Evolutionary conservation across 2,888 invertebrate species (phyloP).

Genomic region (Ptychoptera contaminata): DNA sequence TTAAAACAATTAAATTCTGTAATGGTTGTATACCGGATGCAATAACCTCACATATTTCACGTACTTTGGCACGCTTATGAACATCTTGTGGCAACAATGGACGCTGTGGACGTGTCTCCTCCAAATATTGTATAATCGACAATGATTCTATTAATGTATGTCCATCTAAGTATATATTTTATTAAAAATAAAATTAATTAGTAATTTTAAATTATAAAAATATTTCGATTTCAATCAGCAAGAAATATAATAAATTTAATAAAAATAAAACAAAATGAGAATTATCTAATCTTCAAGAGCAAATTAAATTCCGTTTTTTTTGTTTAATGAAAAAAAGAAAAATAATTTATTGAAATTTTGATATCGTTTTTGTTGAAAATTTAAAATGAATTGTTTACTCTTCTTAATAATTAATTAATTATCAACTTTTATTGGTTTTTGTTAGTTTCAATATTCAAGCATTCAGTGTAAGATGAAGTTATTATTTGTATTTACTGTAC

Average conservation of each 20-base stretch:
- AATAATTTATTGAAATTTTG: neutral
- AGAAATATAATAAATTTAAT: neutral
- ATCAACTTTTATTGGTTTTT: too few relatives aligned
- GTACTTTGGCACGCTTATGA: constrained; percentile 74
- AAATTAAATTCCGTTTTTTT: neutral
- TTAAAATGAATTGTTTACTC: too few relatives aligned
- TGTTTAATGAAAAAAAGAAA: neutral
- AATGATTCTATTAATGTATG: constrained; percentile 56
- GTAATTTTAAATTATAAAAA: too few relatives aligned
- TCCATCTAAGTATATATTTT: constrained; percentile 37
- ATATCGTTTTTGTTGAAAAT: too few relatives aligned
- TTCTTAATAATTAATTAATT: too few relatives aligned
- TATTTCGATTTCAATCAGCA: too few relatives aligned
- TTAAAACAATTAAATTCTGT: constrained; percentile 80
- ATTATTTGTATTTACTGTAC: too few relatives aligned
- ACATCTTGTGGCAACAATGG: constrained; percentile 80
- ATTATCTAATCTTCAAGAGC: too few relatives aligned
- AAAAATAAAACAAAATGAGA: neutral
- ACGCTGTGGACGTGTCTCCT: constrained; percentile 77
- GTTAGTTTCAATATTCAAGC: too few relatives aligned
- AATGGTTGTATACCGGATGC: constrained; percentile 91
- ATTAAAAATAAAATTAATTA: too few relatives aligned
- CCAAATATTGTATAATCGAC: constrained; percentile 89
- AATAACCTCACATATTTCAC: constrained; percentile 85
- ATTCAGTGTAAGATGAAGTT: too few relatives aligned